Conservation (phyloP, 2,888 invertebrate genomes). For the Oxystoma pomonae region DNA sequence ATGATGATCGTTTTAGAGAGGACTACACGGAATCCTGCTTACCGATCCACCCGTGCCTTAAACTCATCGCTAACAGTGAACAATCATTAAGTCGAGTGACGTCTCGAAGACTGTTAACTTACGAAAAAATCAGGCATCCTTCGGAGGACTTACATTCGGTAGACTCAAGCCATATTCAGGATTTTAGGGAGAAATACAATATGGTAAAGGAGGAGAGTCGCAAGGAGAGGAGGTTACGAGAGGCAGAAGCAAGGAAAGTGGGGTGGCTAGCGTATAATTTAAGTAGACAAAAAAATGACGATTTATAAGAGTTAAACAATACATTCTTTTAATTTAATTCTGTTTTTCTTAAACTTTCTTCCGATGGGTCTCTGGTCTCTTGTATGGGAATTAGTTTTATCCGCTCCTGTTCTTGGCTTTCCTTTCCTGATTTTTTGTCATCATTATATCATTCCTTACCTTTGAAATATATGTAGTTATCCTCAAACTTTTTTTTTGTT, state of each 20-base stretch:
- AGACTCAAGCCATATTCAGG: constrained; percentile 39
- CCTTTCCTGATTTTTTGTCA: constrained; percentile 14
- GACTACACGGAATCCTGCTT: constrained; percentile 69
- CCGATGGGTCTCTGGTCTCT: constrained; percentile 41
- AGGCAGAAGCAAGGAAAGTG: constrained; percentile 39
- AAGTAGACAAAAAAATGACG: no score
- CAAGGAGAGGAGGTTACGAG: constrained; percentile 54
- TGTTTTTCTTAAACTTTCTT: constrained; percentile 11
- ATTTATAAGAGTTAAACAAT: no score
- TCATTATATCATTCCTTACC: not conserved
- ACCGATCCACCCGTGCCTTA: constrained; percentile 76
- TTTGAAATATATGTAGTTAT: constrained; percentile 9
- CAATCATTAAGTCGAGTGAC: constrained; percentile 80
- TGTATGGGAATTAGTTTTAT: constrained; percentile 38
- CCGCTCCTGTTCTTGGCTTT: constrained; percentile 23
- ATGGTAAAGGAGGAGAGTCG: constrained; percentile 62
- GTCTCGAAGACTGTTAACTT: constrained; percentile 80
- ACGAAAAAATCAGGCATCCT: constrained; percentile 67
- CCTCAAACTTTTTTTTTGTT: constrained; percentile 11
- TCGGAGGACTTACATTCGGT: constrained; percentile 42
- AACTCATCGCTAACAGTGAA: constrained; percentile 79
- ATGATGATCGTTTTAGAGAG: constrained; percentile 62
- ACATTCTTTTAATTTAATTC: no score
- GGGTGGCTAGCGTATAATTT: constrained; percentile 26
- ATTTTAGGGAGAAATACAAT: constrained; percentile 68